Conservation (phyloP, 2,888 invertebrate genomes). For the Sclerodermus sp. region DNA sequence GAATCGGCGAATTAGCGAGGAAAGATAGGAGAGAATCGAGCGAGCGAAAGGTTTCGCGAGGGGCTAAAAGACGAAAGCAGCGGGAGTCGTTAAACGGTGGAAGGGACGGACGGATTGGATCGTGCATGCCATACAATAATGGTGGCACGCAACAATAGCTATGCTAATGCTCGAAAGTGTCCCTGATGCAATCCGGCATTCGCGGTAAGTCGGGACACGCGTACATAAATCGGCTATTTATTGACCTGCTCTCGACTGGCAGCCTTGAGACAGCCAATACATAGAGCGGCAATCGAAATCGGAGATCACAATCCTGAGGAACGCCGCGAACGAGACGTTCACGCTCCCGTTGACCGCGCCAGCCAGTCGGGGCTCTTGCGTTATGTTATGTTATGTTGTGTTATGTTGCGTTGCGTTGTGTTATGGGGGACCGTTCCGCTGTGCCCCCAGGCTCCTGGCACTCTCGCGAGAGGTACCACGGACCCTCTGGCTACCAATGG, state of each 20-base stretch:
- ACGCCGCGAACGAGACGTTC: no score
- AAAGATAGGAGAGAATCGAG: not conserved
- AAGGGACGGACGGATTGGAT: constrained; percentile 26
- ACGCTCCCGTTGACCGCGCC: no score
- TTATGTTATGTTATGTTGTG: no score
- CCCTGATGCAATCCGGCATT: constrained; percentile 37
- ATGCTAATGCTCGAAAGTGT: constrained; percentile 43
- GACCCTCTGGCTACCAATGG: no score
- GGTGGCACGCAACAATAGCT: constrained; percentile 34
- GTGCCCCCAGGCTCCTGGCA: no score
- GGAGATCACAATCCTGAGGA: no score
- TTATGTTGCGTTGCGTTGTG: no score
- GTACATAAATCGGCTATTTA: constrained; percentile 45
- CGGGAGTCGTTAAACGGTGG: constrained; percentile 15
- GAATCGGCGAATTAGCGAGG: not conserved
- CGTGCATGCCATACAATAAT: constrained; percentile 15
- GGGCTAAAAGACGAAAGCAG: not conserved
- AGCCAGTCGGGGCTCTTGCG: no score
- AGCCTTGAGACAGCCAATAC: constrained; percentile 27
- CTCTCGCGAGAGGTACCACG: no score
- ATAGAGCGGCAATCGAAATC: not conserved
- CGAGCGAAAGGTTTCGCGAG: not conserved
- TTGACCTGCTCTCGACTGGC: constrained; percentile 25
- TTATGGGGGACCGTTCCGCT: no score
- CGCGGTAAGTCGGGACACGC: constrained; percentile 14